phyloP scores from a whole-genome alignment of 2,113 vertebrate species.

The Hippoglossus stenolepis region DNA sequence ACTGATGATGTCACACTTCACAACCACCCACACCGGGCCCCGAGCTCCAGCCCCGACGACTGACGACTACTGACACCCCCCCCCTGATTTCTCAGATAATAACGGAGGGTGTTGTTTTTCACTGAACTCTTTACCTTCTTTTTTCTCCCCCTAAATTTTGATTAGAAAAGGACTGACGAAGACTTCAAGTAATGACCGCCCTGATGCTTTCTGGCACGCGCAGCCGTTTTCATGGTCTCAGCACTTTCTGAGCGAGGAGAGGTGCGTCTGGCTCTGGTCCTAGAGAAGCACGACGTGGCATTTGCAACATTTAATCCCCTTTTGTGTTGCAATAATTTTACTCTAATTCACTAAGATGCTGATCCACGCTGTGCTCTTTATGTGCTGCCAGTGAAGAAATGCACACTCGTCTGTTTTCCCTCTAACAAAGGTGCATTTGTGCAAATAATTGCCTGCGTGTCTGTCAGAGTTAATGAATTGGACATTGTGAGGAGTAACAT shows the following conservation, averaged over 20 bases:
- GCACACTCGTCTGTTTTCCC: constrained; percentile 21
- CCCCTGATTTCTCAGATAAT: background rate
- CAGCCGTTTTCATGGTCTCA: constrained; percentile 42
- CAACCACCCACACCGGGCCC: constrained; percentile 7
- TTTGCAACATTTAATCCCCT: constrained; percentile 48
- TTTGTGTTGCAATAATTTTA: constrained; percentile 41
- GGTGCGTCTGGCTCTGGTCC: constrained; percentile 28
- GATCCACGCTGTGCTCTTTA: constrained; percentile 14
- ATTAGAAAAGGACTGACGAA: constrained; percentile 7
- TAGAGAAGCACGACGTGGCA: constrained; percentile 33
- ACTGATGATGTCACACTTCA: constrained; percentile 39
- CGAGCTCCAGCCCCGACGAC: constrained; percentile 21
- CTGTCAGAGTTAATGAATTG: constrained; percentile 15
- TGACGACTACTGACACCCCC: background rate
- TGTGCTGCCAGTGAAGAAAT: constrained; percentile 14
- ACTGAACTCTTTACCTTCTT: constrained; percentile 1
- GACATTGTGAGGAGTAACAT: constrained; percentile 6
- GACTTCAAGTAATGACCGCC: constrained; percentile 17
- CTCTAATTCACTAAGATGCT: constrained; percentile 40
- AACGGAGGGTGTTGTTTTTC: background rate
- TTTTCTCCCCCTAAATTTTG: background rate
- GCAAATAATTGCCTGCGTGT: constrained; percentile 28
- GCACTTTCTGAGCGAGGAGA: constrained; percentile 35
- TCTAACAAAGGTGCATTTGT: constrained; percentile 53
- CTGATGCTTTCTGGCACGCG: constrained; percentile 39